Conservation (phyloP, 2,888 invertebrate genomes). For the Zele albiditarsus region DNA sequence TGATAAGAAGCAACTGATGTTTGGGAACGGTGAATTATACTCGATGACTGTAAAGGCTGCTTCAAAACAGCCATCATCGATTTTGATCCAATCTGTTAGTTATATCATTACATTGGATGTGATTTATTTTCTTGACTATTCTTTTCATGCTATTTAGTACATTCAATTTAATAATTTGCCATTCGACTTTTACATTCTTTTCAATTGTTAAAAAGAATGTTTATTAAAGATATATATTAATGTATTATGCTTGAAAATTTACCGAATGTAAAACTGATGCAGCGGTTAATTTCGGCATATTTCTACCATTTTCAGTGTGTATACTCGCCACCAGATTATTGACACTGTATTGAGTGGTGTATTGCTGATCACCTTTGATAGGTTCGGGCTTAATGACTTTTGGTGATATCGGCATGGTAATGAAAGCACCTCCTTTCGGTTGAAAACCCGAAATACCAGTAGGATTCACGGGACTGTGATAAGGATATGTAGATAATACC, state of each 20-base stretch:
- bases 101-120: conserved; percentile 10
- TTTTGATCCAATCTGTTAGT: conserved; percentile 69
- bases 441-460: conserved; percentile 91
- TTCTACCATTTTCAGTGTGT: conserved; percentile 67
- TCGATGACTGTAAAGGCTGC: conserved; percentile 68
- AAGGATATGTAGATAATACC: conserved; percentile 76
- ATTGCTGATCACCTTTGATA: conserved; percentile 61
- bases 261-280: conserved; percentile 68
- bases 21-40: conserved; percentile 65
- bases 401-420: conserved; percentile 84
- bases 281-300: conserved; percentile 66
- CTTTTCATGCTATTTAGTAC: conserved; percentile 4
- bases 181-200: not conserved
- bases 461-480: conserved; percentile 84
- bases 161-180: not conserved
- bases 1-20: conserved; percentile 65
- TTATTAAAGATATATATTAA: conserved; percentile 25
- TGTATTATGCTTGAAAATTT: conserved; percentile 48
- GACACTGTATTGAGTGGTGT: conserved; percentile 67
- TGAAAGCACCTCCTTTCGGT: conserved; percentile 94
- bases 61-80: conserved; percentile 70
- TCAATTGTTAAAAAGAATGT: not conserved
- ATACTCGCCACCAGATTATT: conserved; percentile 66
- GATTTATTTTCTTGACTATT: not conserved
- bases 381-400: conserved; percentile 72